Evolutionary conservation across 1,140 invertebrate genomes (phyloP).

Genomic region (Solen grandis): DNA sequence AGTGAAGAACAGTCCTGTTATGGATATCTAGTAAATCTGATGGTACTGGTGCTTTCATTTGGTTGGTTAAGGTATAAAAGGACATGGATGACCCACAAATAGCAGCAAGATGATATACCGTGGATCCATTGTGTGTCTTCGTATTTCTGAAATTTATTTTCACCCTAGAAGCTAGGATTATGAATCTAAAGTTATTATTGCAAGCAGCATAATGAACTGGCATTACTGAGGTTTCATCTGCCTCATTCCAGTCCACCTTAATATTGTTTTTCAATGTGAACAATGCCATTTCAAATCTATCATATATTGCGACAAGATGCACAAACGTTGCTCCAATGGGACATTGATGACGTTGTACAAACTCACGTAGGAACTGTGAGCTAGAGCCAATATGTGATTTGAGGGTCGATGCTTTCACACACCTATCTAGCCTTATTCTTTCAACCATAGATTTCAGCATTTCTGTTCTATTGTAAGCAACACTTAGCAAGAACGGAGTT

Average conservation of each 20-base stretch:
- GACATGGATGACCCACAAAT: too few species aligned
- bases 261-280: neutral
- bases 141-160: too few species aligned
- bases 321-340: neutral
- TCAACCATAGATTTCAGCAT: neutral
- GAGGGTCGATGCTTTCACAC: neutral
- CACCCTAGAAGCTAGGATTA: too few species aligned
- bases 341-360: neutral
- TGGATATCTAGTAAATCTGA: too few species aligned
- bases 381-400: neutral
- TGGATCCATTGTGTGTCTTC: too few species aligned
- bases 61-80: too few species aligned
- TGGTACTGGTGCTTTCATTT: too few species aligned
- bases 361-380: too few species aligned
- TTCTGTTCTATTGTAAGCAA: neutral
- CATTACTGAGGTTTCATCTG: neutral
- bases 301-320: conserved; percentile 8
- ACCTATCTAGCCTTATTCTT: neutral
- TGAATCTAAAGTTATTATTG: too few species aligned
- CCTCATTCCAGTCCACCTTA: conserved; percentile 6
- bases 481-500: conserved; percentile 1
- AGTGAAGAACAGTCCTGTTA: too few species aligned
- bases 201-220: conserved; percentile 29
- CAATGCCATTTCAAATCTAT: neutral
- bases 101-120: too few species aligned